phyloP scores from a whole-genome alignment of 2,113 vertebrate species.

The Upupa epops region DNA sequence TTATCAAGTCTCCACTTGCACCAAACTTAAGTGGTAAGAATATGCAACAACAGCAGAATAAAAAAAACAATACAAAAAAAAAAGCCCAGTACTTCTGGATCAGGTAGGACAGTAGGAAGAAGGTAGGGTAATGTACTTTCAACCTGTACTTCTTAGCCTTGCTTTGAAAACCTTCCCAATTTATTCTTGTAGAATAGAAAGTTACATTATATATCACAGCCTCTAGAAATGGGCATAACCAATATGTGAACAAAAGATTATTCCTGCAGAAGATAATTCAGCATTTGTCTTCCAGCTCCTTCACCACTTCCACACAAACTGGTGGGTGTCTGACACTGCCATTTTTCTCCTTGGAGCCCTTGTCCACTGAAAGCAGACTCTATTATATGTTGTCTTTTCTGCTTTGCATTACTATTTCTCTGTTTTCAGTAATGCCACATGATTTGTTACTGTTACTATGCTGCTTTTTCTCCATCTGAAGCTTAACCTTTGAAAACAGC shows the following conservation, averaged over 20 bases:
- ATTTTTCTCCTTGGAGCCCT: neutral
- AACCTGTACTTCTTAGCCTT: neutral
- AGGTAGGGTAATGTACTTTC: neutral
- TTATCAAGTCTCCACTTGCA: neutral
- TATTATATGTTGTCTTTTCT: neutral
- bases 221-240: neutral
- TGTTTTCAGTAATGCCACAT: neutral
- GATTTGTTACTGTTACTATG: neutral
- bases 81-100: neutral
- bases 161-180: neutral
- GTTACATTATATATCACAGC: neutral
- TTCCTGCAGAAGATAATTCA: neutral
- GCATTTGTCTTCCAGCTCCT: neutral
- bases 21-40: neutral
- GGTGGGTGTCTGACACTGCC: neutral
- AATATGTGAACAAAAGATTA: neutral
- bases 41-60: neutral
- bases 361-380: neutral
- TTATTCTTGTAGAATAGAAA: neutral
- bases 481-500: neutral
- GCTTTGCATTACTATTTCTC: neutral
- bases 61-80: neutral
- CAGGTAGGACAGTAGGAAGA: neutral
- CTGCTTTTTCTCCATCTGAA: neutral
- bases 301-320: neutral